A percentile compares a stretch with the other conserved stretches of the same genome.
Evolutionary conservation across 1,140 invertebrate genomes (phyloP).

Genomic region (Tenebrio molitor): DNA sequence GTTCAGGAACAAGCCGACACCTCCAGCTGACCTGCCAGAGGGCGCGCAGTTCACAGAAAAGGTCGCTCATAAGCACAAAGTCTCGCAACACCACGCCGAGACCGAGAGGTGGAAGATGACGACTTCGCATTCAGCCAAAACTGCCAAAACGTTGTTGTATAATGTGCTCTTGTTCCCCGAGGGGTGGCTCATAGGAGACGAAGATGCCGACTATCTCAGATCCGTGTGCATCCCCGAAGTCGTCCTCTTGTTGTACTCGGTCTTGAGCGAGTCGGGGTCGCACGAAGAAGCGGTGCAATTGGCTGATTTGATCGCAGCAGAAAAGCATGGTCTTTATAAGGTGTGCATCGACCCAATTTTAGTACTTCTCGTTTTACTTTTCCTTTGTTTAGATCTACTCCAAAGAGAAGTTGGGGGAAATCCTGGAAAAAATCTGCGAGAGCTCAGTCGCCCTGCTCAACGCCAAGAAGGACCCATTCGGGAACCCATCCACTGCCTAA

Average conservation of each 20-base stretch:
- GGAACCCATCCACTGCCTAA: constrained; percentile 61
- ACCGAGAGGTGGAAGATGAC: constrained; percentile 82
- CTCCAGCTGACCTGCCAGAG: constrained; percentile 70
- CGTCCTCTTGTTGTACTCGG: constrained; percentile 82
- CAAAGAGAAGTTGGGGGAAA: constrained; percentile 80
- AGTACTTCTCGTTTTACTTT: no score
- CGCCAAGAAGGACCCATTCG: constrained; percentile 80
- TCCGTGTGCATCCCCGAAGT: constrained; percentile 88
- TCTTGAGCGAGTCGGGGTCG: constrained; percentile 82
- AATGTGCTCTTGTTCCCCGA: constrained; percentile 92
- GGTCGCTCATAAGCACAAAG: constrained; percentile 87
- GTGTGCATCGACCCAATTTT: constrained; percentile 59
- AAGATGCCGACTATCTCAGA: constrained; percentile 73
- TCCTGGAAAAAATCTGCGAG: constrained; percentile 84
- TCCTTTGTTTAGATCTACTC: constrained; percentile 76
- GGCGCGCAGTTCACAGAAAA: constrained; percentile 88
- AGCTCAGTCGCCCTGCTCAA: constrained; percentile 83
- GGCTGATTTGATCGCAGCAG: constrained; percentile 83
- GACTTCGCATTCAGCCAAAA: constrained; percentile 65
- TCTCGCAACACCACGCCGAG: constrained; percentile 83
- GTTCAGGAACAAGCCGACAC: constrained; percentile 82
- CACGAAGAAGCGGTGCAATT: constrained; percentile 85
- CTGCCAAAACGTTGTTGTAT: constrained; percentile 83
- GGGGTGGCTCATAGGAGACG: constrained; percentile 87
- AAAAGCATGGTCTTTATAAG: constrained; percentile 84